Base-by-base conservation (phyloP, 1,140 invertebrate species). In the Ostrea denselamellosa region DNA sequence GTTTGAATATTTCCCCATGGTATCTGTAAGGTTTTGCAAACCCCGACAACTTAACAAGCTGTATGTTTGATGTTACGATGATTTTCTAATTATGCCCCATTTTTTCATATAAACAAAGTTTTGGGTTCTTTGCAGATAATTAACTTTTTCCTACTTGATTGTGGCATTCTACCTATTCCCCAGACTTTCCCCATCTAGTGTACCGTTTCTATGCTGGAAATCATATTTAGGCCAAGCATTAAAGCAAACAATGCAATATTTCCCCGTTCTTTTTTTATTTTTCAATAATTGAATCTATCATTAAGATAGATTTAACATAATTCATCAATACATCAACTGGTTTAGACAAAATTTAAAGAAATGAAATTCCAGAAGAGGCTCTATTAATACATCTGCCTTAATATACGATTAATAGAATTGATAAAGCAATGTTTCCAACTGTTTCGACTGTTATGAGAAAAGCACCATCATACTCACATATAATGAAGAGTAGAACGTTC, bases 191-290 rank as follows among this genome's bases (percentile, higher is more conserved):
- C n/a, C n/a, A 19, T 5, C 56, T 19, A 62, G 17, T 17, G 56
- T n/a, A 62, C 56, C 56, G n/a, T 62, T 62, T 62, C 56, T 12
- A 62, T n/a, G 56, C n/a, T 62, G 56, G 56, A 62, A 62, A 62
- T 62, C 56, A 62, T n/a, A 62, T 19, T 62, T 14, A 19, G n/a
- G 56, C 56, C 56, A 62, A 62, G 17, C 56, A 62, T 62, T 62
- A 7, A 62, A 62, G 14, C 56, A 62, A 62, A 62, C 56, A 62
- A 62, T 62, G 56, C 56, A 62, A n/a, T 0, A 58, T 62, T 62
- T n/a, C n/a, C n/a, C n/a, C n/a, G n/a, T n/a, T n/a, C n/a, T n/a
- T n/a, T n/a, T n/a, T 19, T 62, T 62, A 7, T 62, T 14, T 19
- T 19, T n/a, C 17, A 17, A n/a, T 62, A 62, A 62, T 19, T 62